Conservation (phyloP, 2,113 vertebrate genomes). For the Sturnus vulgaris region DNA sequence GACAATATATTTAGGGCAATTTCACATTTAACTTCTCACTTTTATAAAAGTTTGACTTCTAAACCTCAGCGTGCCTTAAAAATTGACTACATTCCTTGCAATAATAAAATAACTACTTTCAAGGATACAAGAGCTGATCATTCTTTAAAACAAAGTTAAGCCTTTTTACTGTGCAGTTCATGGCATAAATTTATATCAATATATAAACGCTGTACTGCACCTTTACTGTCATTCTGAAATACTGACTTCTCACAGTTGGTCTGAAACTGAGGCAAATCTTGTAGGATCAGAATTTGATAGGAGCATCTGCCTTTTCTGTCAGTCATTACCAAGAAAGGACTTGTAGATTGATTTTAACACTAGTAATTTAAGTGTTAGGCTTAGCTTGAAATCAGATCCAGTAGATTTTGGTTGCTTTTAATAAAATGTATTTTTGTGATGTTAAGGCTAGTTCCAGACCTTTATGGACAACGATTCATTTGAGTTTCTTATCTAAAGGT, state of each 20-base stretch:
- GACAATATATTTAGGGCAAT: not conserved
- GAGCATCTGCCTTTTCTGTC: not conserved
- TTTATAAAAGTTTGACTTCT: conserved; percentile 4
- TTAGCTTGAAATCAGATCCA: not conserved
- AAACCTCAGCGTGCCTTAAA: not conserved
- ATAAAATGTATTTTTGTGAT: not conserved
- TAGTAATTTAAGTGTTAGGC: not conserved
- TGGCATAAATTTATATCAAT: not conserved
- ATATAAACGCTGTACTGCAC: not conserved
- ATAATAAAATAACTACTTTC: conserved; percentile 28
- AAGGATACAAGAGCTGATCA: not conserved
- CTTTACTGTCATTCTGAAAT: not conserved
- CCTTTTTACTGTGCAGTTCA: conserved; percentile 5
- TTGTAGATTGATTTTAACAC: not conserved
- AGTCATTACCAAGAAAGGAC: not conserved
- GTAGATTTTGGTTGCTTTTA: not conserved
- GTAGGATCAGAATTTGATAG: conserved; percentile 21
- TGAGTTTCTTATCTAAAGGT: not conserved
- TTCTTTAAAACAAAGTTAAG: conserved; percentile 30
- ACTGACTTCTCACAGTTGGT: not conserved
- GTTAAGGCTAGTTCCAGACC: not conserved
- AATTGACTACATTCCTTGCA: conserved; percentile 17
- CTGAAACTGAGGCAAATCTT: not conserved
- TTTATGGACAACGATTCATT: not conserved
- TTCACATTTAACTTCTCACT: conserved; percentile 8